These are phyloP conservation scores for Drosophila neoperkinsi DNA, from an alignment of 2,888 invertebrate species.

Conservation along the genomic window DNA sequence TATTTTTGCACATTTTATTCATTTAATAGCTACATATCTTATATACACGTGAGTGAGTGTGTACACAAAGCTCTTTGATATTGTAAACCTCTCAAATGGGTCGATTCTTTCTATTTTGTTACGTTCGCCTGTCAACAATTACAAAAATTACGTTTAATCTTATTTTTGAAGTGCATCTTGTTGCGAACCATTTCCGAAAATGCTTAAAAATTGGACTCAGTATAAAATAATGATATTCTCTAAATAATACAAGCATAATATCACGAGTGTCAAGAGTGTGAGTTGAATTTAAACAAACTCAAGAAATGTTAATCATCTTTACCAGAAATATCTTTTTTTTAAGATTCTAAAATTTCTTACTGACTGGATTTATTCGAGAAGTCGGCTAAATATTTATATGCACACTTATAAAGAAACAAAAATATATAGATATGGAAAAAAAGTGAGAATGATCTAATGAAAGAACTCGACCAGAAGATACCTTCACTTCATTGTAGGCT, in stretches of 20 bases:
- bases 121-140: conserved; percentile 11
- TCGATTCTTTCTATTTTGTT: background rate
- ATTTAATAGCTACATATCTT: conserved; percentile 9
- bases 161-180: background rate
- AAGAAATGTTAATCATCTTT: background rate
- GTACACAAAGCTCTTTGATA: conserved; percentile 40
- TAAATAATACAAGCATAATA: background rate
- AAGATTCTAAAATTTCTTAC: background rate
- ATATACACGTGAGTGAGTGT: background rate
- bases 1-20: conserved; percentile 34
- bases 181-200: background rate
- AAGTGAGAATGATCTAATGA: background rate
- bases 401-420: background rate
- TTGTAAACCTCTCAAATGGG: conserved; percentile 19
- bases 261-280: fast-evolving
- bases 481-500: fast-evolving
- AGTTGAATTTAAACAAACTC: background rate
- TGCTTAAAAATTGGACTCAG: background rate
- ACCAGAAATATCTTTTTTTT: background rate
- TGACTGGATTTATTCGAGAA: background rate
- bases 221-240: background rate
- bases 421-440: background rate
- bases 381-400: background rate
- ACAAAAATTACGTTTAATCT: conserved; percentile 22
- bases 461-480: background rate